Base-by-base conservation (phyloP, 1,140 invertebrate genomes). In the Phortica variegata region DNA sequence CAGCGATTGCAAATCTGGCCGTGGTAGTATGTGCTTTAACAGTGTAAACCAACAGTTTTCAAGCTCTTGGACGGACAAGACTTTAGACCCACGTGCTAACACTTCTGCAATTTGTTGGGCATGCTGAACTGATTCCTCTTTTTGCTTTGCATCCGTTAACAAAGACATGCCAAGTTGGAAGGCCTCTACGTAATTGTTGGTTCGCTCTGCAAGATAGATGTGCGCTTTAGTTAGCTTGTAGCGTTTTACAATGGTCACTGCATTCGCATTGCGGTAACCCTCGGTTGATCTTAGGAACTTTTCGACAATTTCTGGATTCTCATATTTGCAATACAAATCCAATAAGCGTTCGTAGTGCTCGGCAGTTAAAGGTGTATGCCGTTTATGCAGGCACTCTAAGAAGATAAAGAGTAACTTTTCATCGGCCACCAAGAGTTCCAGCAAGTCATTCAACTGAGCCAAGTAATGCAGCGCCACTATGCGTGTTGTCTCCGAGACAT, bases 261-360 rank as follows among this genome's bases (percentile, higher is more conserved):
- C 79, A 43, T 71, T 44, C 19, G 78, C 76, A 13, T 72, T 52
- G 1, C 73, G 60, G 54, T 77, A 66, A 10, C 56, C 52, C 0
- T 34, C 46, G 46, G 48, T 66, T 34, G 33, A 54, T 36, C 29
- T 66, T 10, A 75, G 62, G 69, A 74, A 75, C 33, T 60, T 57
- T 41, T 54, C 58, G 49, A 74, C 61, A 9, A 20, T 47, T 9
- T 50, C 34, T 2, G 66, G 37, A 12, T 74, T 78, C 39, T 85
- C 79, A 63, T 83, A 76, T 51, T 81, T 75, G 60, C 87, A 90
- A 78, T 90, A 82, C 3, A 91, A 76, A 40, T 84, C 80, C 37
- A 91, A 79, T 61, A 87, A 84, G 47, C 76, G 77, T 61, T 88
- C 85, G 13, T 83, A 73, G 17, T 84, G 73, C 31, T 73, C 60